phyloP scores from a whole-genome alignment of 2,888 invertebrate genomes.

The Pseudococcus longispinus region DNA sequence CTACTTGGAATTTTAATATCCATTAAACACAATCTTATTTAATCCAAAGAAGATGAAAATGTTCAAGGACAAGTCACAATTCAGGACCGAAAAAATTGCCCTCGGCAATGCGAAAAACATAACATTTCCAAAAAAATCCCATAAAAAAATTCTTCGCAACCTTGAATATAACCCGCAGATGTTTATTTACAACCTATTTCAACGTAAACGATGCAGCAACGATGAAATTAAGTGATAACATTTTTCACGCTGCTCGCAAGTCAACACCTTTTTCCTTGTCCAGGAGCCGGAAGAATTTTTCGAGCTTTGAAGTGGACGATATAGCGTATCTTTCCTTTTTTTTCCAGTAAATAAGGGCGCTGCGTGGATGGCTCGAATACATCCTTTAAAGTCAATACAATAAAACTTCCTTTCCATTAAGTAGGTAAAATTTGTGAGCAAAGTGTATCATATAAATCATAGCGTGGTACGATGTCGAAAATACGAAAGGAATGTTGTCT shows the following conservation, averaged over 20 bases:
- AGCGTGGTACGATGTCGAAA: background rate
- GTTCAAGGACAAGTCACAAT: background rate
- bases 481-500: background rate
- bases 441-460: background rate
- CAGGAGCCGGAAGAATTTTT: background rate
- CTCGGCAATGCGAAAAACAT: background rate
- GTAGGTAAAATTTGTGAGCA: background rate
- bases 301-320: background rate
- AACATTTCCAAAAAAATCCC: background rate
- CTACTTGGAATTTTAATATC: no score
- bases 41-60: background rate
- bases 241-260: background rate
- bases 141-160: background rate
- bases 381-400: background rate
- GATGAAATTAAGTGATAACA: background rate
- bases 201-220: background rate
- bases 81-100: background rate
- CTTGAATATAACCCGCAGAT: background rate
- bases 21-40: background rate
- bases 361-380: background rate
- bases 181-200: background rate
- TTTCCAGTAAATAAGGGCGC: no score
- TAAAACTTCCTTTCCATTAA: background rate
- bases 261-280: background rate
- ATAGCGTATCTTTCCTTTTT: background rate